Evolutionary conservation across 2,888 invertebrate species (phyloP).

Genomic region (Mystacides longicornis): DNA sequence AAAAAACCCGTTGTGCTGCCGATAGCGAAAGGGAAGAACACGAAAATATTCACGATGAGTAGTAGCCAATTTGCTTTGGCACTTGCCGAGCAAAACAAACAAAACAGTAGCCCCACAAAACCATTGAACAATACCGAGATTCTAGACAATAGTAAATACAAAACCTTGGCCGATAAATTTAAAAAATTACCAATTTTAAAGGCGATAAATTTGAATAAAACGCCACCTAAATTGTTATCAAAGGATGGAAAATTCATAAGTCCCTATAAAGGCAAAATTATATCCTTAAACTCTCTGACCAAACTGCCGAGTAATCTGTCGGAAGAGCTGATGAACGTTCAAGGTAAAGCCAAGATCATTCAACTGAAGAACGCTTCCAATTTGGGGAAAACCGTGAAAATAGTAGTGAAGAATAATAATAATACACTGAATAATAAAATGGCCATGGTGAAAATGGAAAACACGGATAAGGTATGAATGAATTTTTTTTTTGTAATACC

Average conservation of each 20-base stretch:
- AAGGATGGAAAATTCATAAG: constrained; percentile 17
- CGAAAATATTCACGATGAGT: constrained; percentile 47
- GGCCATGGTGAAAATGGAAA: background rate
- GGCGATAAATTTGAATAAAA: constrained; percentile 25
- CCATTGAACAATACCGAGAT: constrained; percentile 24
- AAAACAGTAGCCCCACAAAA: constrained; percentile 23
- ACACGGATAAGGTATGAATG: too few species aligned
- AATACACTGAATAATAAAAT: background rate
- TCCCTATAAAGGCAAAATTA: constrained; percentile 15
- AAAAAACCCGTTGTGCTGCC: constrained; percentile 22
- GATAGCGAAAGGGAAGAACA: constrained; percentile 33
- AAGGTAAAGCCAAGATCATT: constrained; percentile 29
- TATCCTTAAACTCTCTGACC: constrained; percentile 12
- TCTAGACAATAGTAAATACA: constrained; percentile 29
- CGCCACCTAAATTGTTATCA: constrained; percentile 8
- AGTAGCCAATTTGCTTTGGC: constrained; percentile 47
- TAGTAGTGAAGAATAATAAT: constrained; percentile 39
- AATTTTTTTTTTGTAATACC: too few species aligned
- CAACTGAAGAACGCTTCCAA: constrained; percentile 34
- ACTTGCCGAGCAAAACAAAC: constrained; percentile 29
- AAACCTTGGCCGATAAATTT: constrained; percentile 28
- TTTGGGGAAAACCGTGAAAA: constrained; percentile 40
- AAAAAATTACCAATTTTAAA: constrained; percentile 15
- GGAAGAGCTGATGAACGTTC: constrained; percentile 17
- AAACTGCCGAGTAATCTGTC: constrained; percentile 8